Evolutionary conservation across 1,140 invertebrate species (phyloP), one percentile per base, ranked within the genome.

Genomic region (Brachionus plicatilis): DNA sequence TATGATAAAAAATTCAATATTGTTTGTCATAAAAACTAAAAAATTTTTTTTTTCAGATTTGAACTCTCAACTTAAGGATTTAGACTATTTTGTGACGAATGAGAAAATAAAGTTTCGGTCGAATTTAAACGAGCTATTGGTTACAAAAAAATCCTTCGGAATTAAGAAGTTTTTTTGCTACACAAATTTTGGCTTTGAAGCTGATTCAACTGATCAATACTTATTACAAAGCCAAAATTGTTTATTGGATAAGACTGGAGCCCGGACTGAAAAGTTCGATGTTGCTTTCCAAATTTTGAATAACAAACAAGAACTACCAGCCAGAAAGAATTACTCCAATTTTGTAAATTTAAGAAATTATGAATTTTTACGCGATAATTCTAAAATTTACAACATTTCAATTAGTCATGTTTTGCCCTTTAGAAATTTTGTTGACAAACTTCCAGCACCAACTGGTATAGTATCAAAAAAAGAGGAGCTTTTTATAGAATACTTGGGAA

Each of bases 91-190:
- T n/a, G 9, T 53, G 0, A 17, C 17, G 8, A 41, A 72, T 43
- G 37, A 72, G 9, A 72, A 41, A 20, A 72, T 43, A 43, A 72
- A 72, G 24, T 43, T 50, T 50, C 14, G 43, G 7, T 76, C 43
- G 8, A 76, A 76, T 50, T 27, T 76, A 14, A 76, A 76, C 1
- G 43, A 47, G 20, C 14, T 76, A 14, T 2, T 76, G 8, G 14
- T 6, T 29, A 76, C 17, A 27, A 50, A 50, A 50, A 76, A 76
- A 76, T 76, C 72, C 12, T 76, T 76, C 20, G 24, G 43, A 11
- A 50, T 76, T 24, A 29, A 29, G n/a, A 76, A 50, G 24, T 76
- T 76, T 76, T 50, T 47, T 76, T 76, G 72, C 11, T n/a, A 76
- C 12, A 50, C 43, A 50, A 72, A 72, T 43, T 43, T 45, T 20